Evolutionary conservation across 2,113 vertebrate genomes (phyloP).

Genomic region (Xenopus laevis): DNA sequence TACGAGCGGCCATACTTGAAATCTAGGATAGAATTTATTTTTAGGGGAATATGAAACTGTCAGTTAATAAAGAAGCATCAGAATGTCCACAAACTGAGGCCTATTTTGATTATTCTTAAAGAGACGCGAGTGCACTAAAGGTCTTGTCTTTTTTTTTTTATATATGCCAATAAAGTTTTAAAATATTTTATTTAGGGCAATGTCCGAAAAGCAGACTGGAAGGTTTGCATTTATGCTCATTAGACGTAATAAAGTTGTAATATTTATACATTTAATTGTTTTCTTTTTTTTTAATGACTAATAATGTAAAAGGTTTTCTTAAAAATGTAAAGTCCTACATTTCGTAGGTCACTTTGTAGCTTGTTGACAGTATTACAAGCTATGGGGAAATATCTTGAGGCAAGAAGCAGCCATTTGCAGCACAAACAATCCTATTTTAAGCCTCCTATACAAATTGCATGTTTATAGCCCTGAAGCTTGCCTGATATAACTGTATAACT

Average conservation of each 20-base stretch:
- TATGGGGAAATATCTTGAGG: neutral
- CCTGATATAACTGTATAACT: neutral
- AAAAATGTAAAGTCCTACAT: no score
- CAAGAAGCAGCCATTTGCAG: neutral
- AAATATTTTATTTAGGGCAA: slow-evolving; percentile 20
- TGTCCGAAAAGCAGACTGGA: neutral
- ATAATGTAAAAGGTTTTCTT: no score
- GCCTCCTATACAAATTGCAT: no score
- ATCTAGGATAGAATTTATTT: neutral
- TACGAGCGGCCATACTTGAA: slow-evolving; percentile 3
- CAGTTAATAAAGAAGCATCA: neutral
- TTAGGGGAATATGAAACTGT: neutral
- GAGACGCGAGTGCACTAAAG: slow-evolving; percentile 10
- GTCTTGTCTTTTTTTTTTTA: neutral
- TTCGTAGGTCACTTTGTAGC: no score
- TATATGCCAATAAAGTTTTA: slow-evolving; percentile 17
- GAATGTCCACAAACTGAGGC: neutral
- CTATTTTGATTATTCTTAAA: neutral
- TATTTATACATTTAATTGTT: neutral
- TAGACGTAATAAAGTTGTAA: neutral
- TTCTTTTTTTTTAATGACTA: neutral
- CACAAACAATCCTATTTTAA: neutral
- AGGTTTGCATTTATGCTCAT: neutral
- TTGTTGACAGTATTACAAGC: neutral
- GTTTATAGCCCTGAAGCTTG: neutral